Evolutionary conservation across 1,140 invertebrate genomes (phyloP).

Genomic region (Atta cephalotes): DNA sequence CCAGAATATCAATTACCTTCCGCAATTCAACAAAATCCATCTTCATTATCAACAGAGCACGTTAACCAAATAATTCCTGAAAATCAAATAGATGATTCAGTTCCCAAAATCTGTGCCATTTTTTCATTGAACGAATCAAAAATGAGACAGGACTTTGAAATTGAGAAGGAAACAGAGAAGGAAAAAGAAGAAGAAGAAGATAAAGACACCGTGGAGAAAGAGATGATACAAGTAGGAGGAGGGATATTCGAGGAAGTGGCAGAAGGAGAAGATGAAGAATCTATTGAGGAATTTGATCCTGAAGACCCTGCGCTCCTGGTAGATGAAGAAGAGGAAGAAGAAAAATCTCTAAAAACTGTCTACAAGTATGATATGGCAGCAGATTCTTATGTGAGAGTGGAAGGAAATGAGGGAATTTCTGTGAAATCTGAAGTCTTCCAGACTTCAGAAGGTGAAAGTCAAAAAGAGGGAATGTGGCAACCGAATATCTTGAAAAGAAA

Average conservation of each 20-base stretch:
- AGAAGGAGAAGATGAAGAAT: constrained; percentile 80
- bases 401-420: constrained; percentile 29
- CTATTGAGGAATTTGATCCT: constrained; percentile 84
- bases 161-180: not conserved
- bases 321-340: constrained; percentile 62
- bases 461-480: constrained; percentile 67
- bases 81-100: constrained; percentile 19
- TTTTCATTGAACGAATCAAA: constrained; percentile 30
- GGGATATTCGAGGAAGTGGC: constrained; percentile 62
- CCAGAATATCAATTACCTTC: not conserved
- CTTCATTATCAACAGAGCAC: not conserved
- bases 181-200: not conserved
- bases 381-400: constrained; percentile 76
- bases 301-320: constrained; percentile 79
- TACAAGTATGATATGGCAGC: constrained; percentile 76
- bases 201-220: not conserved
- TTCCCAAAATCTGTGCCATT: constrained; percentile 40
- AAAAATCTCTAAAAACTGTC: constrained; percentile 61
- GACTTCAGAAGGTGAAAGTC: constrained; percentile 49
- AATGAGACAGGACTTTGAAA: not conserved
- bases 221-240: not conserved
- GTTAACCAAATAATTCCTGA: not conserved
- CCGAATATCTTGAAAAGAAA: constrained; percentile 80
- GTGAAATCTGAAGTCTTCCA: not conserved
- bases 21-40: constrained; percentile 25